Conservation (phyloP, 2,888 invertebrate species). For the Caenorhabditis doughertyi region DNA sequence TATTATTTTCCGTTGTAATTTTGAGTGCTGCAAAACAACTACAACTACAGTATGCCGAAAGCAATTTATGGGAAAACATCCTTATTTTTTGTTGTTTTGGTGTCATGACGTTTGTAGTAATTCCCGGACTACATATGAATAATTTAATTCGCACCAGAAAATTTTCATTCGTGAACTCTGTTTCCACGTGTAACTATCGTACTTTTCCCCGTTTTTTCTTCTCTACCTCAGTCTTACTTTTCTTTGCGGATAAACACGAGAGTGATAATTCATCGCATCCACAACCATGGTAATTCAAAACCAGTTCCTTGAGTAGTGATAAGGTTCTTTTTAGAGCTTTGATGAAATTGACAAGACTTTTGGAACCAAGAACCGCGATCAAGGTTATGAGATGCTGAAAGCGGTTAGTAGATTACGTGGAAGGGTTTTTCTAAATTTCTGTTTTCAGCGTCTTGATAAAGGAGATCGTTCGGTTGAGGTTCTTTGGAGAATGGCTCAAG, state of each 20-base stretch:
- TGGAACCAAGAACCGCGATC: conserved; percentile 53
- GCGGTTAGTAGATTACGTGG: conserved; percentile 27
- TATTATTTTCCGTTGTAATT: too few species aligned
- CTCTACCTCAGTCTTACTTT: conserved; percentile 1
- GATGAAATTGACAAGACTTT: conserved; percentile 58
- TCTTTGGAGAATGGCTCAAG: conserved; percentile 65
- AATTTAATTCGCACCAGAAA: too few species aligned
- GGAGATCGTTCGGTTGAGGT: conserved; percentile 59
- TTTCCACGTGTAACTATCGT: neutral
- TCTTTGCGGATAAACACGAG: conserved; percentile 9
- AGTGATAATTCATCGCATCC: conserved; percentile 2
- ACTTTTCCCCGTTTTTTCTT: neutral
- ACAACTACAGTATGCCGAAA: too few species aligned
- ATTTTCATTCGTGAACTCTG: neutral
- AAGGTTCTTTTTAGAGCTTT: conserved; percentile 29
- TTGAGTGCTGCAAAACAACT: too few species aligned
- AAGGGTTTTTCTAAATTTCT: neutral
- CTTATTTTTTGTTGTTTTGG: too few species aligned
- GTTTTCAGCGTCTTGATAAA: conserved; percentile 52
- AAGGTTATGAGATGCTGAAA: conserved; percentile 52
- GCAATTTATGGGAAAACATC: too few species aligned
- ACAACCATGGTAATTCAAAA: conserved; percentile 29
- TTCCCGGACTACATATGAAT: too few species aligned
- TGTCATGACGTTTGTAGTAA: too few species aligned
- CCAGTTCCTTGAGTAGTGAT: neutral